These are phyloP conservation scores for Latrodectus geometricus DNA, from an alignment of 1,140 invertebrate species.

Conservation along the genomic window DNA sequence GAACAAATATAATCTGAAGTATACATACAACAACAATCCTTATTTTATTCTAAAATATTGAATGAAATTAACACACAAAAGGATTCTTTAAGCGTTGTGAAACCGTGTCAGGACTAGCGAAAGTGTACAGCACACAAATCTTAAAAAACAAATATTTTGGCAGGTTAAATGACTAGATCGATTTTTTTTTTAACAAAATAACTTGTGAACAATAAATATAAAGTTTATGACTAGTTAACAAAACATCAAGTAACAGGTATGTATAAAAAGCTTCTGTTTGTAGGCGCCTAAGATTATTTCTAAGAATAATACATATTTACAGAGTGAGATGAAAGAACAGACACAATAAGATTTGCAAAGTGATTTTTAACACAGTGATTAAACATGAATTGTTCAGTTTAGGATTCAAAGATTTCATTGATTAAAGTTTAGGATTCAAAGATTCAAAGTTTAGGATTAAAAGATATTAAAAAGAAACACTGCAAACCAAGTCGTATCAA, in stretches of 20 bases:
- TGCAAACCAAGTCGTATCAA: too few species aligned
- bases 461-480: not conserved
- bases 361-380: conserved; percentile 21
- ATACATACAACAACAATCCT: conserved; percentile 60
- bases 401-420: too few species aligned
- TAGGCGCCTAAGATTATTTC: conserved; percentile 40
- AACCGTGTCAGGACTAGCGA: conserved; percentile 36
- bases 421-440: too few species aligned
- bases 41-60: conserved; percentile 53
- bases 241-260: conserved; percentile 55
- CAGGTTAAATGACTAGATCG: conserved; percentile 57
- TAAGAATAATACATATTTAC: conserved; percentile 62
- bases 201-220: conserved; percentile 56
- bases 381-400: not conserved
- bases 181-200: conserved; percentile 29
- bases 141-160: conserved; percentile 13
- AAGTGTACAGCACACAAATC: conserved; percentile 18
- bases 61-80: conserved; percentile 47
- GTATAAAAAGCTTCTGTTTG: conserved; percentile 60
- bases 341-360: conserved; percentile 47
- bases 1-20: conserved; percentile 59
- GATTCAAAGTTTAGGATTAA: too few species aligned
- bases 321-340: conserved; percentile 56
- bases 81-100: conserved; percentile 38
- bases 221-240: conserved; percentile 58